A percentile compares a stretch with the other conserved stretches of the same genome.
phyloP scores from a whole-genome alignment of 2,113 vertebrate genomes.

The Tyto alba region DNA sequence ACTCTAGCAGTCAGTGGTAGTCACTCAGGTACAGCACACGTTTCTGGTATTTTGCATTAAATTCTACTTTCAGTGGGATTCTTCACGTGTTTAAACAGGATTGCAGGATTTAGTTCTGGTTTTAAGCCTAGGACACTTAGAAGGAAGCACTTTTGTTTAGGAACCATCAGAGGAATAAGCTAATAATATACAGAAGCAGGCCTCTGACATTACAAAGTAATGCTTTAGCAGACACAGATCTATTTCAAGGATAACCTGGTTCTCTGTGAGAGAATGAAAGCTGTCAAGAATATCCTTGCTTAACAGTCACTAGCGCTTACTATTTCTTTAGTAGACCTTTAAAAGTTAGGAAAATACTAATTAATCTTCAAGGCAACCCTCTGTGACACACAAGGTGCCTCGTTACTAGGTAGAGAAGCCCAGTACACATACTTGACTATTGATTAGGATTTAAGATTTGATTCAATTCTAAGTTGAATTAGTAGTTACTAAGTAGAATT shows the following conservation, averaged over 20 bases:
- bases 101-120: not conserved
- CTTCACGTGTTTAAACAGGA: not conserved
- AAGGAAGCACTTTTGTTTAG: not conserved
- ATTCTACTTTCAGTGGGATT: not conserved
- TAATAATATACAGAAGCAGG: not conserved
- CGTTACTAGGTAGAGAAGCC: not conserved
- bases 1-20: not conserved
- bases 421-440: not conserved
- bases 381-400: not conserved
- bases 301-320: not conserved
- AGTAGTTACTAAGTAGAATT: too few relatives aligned
- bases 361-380: not conserved
- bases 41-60: not conserved
- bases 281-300: not conserved
- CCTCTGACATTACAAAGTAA: not conserved
- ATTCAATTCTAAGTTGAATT: not conserved
- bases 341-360: not conserved
- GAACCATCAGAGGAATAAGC: not conserved
- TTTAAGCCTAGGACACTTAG: not conserved
- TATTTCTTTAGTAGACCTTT: not conserved
- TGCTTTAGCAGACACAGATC: not conserved
- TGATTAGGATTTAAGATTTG: not conserved
- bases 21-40: not conserved
- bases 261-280: not conserved
- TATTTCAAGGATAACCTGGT: not conserved